Evolutionary conservation across 2,113 vertebrate species (phyloP).

Genomic region (Ceuthmochares aereus): DNA sequence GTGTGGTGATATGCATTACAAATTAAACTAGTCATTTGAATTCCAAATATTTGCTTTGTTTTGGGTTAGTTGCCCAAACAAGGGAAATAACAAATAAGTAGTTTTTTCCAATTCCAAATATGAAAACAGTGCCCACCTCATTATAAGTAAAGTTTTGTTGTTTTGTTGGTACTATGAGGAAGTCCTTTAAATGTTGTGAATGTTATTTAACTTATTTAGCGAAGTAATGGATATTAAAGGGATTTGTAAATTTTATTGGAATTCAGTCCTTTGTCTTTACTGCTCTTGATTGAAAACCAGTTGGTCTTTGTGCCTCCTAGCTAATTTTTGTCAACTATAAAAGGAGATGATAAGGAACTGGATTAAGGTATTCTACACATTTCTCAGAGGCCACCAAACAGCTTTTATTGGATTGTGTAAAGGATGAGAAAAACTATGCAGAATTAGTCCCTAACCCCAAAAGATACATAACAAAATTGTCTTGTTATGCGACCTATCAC

Average conservation of each 20-base stretch:
- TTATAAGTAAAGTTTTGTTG: not conserved
- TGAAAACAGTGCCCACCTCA: not conserved
- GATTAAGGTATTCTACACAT: not conserved
- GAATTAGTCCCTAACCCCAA: not conserved
- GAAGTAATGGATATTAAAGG: not conserved
- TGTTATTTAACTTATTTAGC: not conserved
- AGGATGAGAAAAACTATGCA: not conserved
- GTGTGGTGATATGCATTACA: not conserved
- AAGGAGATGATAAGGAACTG: not conserved
- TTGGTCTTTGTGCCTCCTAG: not conserved
- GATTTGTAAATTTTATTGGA: not conserved
- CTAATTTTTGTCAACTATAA: not conserved
- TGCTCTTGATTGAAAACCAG: not conserved
- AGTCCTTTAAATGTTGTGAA: not conserved
- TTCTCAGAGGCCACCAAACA: not conserved
- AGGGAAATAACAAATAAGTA: not conserved
- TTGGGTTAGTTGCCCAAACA: not conserved
- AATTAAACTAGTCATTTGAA: conserved; percentile 1
- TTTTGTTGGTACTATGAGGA: not conserved
- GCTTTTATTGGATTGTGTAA: not conserved
- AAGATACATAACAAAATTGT: not conserved
- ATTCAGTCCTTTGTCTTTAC: not conserved
- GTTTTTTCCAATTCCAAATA: not conserved
- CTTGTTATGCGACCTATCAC: not conserved
- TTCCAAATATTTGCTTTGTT: not conserved